Conservation (phyloP, 2,797 vertebrate species). For the Rachycentron canadum region DNA sequence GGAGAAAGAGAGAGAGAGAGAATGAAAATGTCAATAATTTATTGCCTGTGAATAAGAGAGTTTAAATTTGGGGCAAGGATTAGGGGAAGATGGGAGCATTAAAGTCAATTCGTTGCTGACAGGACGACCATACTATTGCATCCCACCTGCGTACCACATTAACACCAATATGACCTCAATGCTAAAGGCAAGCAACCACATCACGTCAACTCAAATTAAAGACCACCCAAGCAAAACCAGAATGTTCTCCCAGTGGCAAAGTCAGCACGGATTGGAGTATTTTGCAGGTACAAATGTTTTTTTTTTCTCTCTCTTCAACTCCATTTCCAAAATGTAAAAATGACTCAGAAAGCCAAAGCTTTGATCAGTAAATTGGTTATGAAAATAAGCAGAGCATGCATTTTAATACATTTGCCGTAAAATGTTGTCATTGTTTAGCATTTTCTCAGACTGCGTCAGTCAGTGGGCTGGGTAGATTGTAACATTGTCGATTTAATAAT, state of each 20-base stretch:
- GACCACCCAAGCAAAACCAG: conserved; percentile 49
- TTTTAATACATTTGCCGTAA: neutral
- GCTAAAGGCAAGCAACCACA: conserved; percentile 21
- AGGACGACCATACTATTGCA: conserved; percentile 11
- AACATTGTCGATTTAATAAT: neutral
- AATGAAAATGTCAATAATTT: conserved; percentile 54
- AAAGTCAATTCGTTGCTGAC: conserved; percentile 56
- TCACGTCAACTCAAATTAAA: conserved; percentile 53
- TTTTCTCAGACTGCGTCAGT: neutral
- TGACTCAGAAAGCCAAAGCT: neutral
- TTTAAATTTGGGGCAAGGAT: conserved; percentile 28
- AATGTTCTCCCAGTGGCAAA: neutral
- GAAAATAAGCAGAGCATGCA: neutral
- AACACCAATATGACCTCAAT: conserved; percentile 44
- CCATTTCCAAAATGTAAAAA: neutral
- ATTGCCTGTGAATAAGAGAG: conserved; percentile 39
- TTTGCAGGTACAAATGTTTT: neutral
- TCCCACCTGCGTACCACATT: conserved; percentile 49
- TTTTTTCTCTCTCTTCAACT: neutral
- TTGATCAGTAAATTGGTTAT: neutral
- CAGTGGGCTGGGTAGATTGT: neutral
- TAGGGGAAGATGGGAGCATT: conserved; percentile 48
- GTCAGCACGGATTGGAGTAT: conserved; percentile 4
- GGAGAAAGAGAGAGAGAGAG: neutral
- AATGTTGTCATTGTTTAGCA: neutral